Evolutionary conservation across 2,888 invertebrate genomes (phyloP), one percentile per base, ranked within the genome.

Genomic region (Caenorhabditis zanzibari): DNA sequence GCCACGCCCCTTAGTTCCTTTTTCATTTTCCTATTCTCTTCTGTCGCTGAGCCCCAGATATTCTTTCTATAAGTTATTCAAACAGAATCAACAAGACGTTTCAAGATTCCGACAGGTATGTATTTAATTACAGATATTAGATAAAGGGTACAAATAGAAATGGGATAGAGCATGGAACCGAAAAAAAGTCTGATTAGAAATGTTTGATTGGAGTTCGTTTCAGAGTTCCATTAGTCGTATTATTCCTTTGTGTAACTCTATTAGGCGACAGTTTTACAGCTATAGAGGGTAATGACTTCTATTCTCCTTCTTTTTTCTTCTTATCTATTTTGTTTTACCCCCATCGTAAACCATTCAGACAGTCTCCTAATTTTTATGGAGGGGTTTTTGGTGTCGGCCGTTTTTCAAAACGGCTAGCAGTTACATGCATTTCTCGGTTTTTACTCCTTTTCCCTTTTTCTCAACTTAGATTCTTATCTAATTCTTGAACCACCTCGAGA

Each of bases 331-430:
- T 49, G 44, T 35, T 44, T 24, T 38, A 16, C 38, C 77, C 77
- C 69, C 61, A 77, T 77, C 77, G 69, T 77, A 77, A 77, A 77
- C 77, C 69, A 77, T 69, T 77, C 56, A 61, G 49, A 69, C 69
- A 69, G 52, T 52, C 38, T 38, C 77, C 61, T 61, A n/a, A 64
- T 61, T 63, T 63, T 74, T 74, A 63, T 74, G 74, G 61, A 66
- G 64, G 47, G 26, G 41, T 38, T 28, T 26, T 19, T 10, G 41
- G 41, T 44, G 47, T 56, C 2, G 47, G 5, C 41, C 41, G 64
- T 74, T 56, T 56, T 47, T 56, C 47, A 32, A 35, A 19, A 47
- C 52, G 32, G 35, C 73, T 28, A 54, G 54, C 64, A 54, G 41
- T 41, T 54, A 41, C 63, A 41, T 73, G 10, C 69, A 44, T 26